Conservation (phyloP, 2,113 vertebrate species). For the Harpagus bidentatus region DNA sequence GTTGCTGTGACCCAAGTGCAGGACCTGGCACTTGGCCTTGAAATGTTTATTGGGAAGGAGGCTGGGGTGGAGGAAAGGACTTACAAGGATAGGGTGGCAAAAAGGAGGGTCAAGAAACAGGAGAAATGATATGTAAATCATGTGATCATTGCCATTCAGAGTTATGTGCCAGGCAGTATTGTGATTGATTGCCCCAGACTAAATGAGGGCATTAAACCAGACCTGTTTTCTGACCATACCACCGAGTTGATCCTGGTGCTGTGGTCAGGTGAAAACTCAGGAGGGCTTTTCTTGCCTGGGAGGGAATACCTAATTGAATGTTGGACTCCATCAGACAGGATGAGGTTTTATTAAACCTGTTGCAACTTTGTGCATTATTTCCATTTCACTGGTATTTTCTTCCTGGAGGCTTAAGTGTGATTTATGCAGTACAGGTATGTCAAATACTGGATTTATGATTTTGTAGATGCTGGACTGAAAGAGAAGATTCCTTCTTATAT, state of each 20-base stretch:
- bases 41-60: neutral
- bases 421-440: neutral
- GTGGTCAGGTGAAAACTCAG: neutral
- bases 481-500: neutral
- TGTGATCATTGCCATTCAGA: neutral
- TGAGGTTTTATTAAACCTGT: neutral
- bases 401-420: neutral
- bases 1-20: too few relatives aligned
- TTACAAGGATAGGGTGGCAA: neutral
- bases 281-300: neutral
- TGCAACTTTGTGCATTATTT: neutral
- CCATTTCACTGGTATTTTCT: neutral
- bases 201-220: neutral
- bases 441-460: neutral
- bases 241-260: neutral
- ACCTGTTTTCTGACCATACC: neutral
- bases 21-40: too few relatives aligned
- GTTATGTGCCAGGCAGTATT: neutral
- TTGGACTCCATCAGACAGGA: neutral
- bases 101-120: neutral
- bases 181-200: neutral
- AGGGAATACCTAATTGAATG: neutral
- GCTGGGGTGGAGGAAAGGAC: rapidly evolving
- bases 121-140: neutral
- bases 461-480: neutral